Evolutionary conservation across 37 sponge, comb jelly and placozoan genomes (phyloP).

Genomic region (Aphrocallistes beatrix): DNA sequence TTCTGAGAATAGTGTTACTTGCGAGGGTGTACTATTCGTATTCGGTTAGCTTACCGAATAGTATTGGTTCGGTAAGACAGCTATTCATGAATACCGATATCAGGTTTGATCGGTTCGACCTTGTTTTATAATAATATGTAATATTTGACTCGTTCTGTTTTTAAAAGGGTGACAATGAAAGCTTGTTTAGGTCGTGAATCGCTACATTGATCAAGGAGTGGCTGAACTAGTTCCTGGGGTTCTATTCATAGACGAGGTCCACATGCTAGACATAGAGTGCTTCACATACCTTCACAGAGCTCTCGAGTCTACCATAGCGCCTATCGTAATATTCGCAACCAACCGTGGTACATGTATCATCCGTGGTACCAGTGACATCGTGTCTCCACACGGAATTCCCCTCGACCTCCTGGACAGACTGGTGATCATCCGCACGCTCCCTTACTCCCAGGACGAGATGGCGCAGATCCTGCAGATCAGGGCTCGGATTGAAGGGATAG

Average conservation of each 20-base stretch:
- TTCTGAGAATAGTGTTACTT: too few species aligned
- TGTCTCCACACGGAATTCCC: slow-evolving; percentile 90
- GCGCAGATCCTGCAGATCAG: slow-evolving; percentile 82
- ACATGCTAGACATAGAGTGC: slow-evolving; percentile 99
- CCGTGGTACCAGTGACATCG: slow-evolving; percentile 72
- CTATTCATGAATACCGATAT: too few species aligned
- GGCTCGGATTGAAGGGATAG: slow-evolving; percentile 71
- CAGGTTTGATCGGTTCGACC: too few species aligned
- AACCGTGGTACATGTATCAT: slow-evolving; percentile 90
- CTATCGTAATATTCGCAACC: slow-evolving; percentile 93
- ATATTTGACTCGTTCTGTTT: too few species aligned
- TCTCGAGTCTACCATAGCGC: slow-evolving; percentile 89
- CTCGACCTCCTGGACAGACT: slow-evolving; percentile 86
- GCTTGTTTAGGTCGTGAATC: slow-evolving; percentile 86
- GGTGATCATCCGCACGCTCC: slow-evolving; percentile 84
- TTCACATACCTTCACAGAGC: slow-evolving; percentile 97
- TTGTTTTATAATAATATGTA: too few species aligned
- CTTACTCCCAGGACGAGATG: slow-evolving; percentile 86
- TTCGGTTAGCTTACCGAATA: too few species aligned
- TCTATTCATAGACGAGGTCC: slow-evolving; percentile 94
- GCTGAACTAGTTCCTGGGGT: slow-evolving; percentile 98
- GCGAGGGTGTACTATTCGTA: too few species aligned
- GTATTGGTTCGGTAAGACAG: too few species aligned
- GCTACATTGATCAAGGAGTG: slow-evolving; percentile 96
- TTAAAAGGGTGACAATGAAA: too few species aligned